These are phyloP conservation scores for Epistrophe grossulariae DNA, from an alignment of 2,888 invertebrate species.

Conservation along the genomic window DNA sequence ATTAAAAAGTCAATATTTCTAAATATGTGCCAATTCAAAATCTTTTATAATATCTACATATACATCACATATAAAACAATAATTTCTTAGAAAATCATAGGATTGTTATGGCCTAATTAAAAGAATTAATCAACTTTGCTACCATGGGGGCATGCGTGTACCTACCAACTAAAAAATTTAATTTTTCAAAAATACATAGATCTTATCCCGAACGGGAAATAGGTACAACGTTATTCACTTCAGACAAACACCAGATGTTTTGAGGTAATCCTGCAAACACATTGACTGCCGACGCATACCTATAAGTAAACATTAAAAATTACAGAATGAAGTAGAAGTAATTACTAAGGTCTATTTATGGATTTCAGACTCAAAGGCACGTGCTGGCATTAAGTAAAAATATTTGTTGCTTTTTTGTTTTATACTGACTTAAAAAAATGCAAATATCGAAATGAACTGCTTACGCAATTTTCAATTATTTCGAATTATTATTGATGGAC, in stretches of 20 bases:
- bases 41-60: too few species aligned
- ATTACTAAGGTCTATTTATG: constrained; percentile 63
- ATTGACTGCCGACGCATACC: constrained; percentile 20
- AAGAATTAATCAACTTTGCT: not conserved
- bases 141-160: not conserved
- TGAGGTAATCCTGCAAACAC: not conserved
- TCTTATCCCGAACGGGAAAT: not conserved
- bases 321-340: constrained; percentile 46
- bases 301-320: not conserved
- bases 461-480: constrained; percentile 29
- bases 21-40: not conserved
- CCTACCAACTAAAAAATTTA: not conserved
- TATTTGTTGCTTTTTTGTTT: not conserved
- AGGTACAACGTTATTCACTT: not conserved
- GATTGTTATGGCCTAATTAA: not conserved
- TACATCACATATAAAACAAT: too few species aligned
- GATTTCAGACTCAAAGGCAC: constrained; percentile 48
- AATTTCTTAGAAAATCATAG: not conserved
- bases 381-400: constrained; percentile 42
- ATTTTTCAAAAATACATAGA: not conserved
- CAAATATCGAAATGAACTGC: constrained; percentile 26
- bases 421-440: constrained; percentile 22
- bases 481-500: constrained; percentile 2
- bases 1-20: not conserved
- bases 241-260: constrained; percentile 55